Conservation (phyloP, 2,797 vertebrate genomes). For the Lycodopsis pacificus region DNA sequence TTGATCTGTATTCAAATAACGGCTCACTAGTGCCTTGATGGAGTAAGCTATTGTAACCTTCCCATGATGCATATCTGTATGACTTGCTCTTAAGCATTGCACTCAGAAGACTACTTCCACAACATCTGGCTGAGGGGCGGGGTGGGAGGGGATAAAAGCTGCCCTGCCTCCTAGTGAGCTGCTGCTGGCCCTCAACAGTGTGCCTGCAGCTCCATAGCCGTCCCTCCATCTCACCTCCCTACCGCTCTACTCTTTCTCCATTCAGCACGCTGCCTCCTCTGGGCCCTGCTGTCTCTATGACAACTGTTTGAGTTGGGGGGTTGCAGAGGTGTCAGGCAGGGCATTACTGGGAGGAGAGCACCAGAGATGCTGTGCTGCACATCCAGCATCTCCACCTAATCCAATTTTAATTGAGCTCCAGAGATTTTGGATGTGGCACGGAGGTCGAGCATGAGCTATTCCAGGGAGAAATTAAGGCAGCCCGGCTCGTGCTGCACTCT, state of each 20-base stretch:
- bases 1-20: conserved; percentile 36
- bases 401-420: conserved; percentile 99
- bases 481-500: conserved; percentile 86
- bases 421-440: conserved; percentile 95
- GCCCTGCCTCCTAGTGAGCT: conserved; percentile 36
- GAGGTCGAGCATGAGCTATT: conserved; percentile 94
- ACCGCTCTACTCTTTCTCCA: conserved; percentile 48
- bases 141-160: conserved; percentile 27
- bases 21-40: conserved; percentile 25
- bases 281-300: conserved; percentile 91
- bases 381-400: conserved; percentile 97
- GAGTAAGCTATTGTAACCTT: conserved; percentile 51
- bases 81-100: conserved; percentile 47
- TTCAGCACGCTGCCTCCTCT: conserved; percentile 82
- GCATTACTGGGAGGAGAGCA: conserved; percentile 92
- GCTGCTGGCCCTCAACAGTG: conserved; percentile 57
- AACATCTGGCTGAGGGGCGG: conserved; percentile 69
- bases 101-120: conserved; percentile 54
- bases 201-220: conserved; percentile 44
- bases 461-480: conserved; percentile 98
- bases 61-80: conserved; percentile 59
- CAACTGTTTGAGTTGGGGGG: conserved; percentile 95
- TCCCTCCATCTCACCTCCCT: conserved; percentile 65
- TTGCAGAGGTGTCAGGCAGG: conserved; percentile 95
- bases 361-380: conserved; percentile 83